Evolutionary conservation across 2,113 vertebrate genomes (phyloP).

Genomic region (Abramis brama): DNA sequence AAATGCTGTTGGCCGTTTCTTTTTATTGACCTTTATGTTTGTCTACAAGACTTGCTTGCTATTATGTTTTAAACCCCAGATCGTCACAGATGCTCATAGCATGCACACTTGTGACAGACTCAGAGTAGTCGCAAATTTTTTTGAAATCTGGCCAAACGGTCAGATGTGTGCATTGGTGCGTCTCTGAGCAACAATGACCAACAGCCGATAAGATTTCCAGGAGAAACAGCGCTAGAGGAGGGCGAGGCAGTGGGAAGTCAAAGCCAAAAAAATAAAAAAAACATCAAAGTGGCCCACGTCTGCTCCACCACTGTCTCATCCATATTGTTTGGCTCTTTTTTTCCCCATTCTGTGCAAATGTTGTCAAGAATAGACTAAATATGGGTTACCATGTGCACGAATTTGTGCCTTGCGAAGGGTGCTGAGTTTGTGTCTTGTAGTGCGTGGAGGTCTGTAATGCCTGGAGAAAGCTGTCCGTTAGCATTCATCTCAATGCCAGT

Average conservation of each 20-base stretch:
- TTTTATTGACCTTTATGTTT: slow-evolving; percentile 11
- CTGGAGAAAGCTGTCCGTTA: slow-evolving; percentile 26
- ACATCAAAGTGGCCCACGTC: neutral
- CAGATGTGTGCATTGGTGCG: neutral
- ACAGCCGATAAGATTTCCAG: neutral
- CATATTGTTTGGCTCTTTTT: neutral
- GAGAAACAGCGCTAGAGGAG: neutral
- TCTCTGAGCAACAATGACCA: neutral
- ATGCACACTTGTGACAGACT: neutral
- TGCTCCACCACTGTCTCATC: neutral
- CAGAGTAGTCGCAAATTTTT: neutral
- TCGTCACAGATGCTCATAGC: neutral
- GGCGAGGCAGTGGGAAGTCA: neutral
- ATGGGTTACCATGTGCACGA: neutral
- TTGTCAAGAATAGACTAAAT: neutral
- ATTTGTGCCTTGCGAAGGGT: slow-evolving; percentile 5
- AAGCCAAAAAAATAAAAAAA: neutral
- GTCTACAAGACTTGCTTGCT: neutral
- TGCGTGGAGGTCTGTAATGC: slow-evolving; percentile 11
- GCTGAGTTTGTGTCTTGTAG: slow-evolving; percentile 10
- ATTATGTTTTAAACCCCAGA: neutral
- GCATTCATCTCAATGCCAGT: slow-evolving; percentile 29
- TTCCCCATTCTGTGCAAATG: neutral
- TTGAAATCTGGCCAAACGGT: neutral
- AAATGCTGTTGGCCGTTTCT: neutral